Conservation (phyloP, 2,888 invertebrate species). For the Escarpia spicata region DNA sequence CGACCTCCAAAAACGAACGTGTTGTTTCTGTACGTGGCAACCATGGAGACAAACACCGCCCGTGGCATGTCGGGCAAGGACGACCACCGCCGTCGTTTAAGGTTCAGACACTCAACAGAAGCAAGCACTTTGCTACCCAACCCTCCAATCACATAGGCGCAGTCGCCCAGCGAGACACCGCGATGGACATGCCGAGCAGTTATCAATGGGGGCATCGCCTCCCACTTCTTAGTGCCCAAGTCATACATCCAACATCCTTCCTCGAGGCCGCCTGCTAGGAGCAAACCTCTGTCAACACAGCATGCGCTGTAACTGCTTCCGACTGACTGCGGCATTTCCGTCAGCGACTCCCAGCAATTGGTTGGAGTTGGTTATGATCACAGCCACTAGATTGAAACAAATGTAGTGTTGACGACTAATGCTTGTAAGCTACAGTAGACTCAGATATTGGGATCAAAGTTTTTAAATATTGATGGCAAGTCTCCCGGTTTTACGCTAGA, state of each 20-base stretch:
- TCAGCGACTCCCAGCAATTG: too few relatives aligned
- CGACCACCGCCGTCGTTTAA: constrained; percentile 23
- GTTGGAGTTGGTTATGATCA: too few relatives aligned
- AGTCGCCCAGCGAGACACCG: constrained; percentile 31
- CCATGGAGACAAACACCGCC: constrained; percentile 34
- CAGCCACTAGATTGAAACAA: too few relatives aligned
- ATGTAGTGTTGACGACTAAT: too few relatives aligned
- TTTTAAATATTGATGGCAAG: too few relatives aligned
- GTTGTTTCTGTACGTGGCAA: constrained; percentile 28
- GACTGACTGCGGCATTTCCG: too few relatives aligned
- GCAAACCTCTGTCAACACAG: constrained; percentile 23
- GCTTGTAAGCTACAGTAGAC: too few relatives aligned
- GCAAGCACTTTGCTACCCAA: background rate
- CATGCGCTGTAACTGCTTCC: too few relatives aligned
- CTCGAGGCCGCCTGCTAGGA: constrained; percentile 38
- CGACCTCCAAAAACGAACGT: constrained; percentile 38
- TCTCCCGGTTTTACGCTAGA: too few relatives aligned
- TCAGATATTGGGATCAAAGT: too few relatives aligned
- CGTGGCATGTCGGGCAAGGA: constrained; percentile 27
- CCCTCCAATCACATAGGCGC: constrained; percentile 36
- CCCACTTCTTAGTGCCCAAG: constrained; percentile 36
- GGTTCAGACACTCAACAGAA: background rate
- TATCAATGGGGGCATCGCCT: constrained; percentile 31
- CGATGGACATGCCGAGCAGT: constrained; percentile 33
- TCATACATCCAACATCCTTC: constrained; percentile 38